Base-by-base conservation (phyloP, 2,797 vertebrate species). In the Enteromius argenteus region DNA sequence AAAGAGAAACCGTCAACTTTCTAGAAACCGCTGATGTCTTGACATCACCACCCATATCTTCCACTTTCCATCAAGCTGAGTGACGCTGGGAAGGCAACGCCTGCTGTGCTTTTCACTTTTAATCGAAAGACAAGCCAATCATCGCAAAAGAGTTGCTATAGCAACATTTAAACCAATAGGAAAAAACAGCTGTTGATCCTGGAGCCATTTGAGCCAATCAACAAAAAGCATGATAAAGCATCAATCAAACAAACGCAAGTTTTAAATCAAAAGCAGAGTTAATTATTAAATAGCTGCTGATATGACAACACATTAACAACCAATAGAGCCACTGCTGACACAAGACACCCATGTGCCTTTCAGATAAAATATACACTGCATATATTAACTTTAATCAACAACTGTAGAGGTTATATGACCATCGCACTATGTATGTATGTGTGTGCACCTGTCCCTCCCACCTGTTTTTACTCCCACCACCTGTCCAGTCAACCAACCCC, bases 401-500 rank as follows among this genome's bases (percentile, higher is more conserved):
- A 62, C 9, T 46, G 39, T 71, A 71, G 66, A 79, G 67, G 75
- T 78, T 56, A 58, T 44, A 58, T 60, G 62, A 78, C 19, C 73
- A 69, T 77, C 27, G 32, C n/a, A 68, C 15, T 56, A 60, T 80
- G 15, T 64, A 64, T 53, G 46, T 72, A 39, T 66, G 35, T 78
- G 21, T 13, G 73, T 5, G 42, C 78, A 85, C 86, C 84, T 85
- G 64, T 86, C 81, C 58, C 42, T 23, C 46, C 81, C 86, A 88
- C 85, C 88, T 88, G 85, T 83, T 78, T 67, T 32, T 64, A 30
- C 27, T 64, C 60, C 85, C 49, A 74, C 86, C 87, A 89, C 86
- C 89, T 89, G 87, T 84, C 66, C 81, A 69, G 78, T 71, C 35
- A 67, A 78, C 42, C 17, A 71, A 69, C 30, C 56, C 30, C 19